These are phyloP conservation scores for Morbakka virulenta DNA, from an alignment of 30 jellyfish, hydroid and myxozoan species.

Conservation along the genomic window DNA sequence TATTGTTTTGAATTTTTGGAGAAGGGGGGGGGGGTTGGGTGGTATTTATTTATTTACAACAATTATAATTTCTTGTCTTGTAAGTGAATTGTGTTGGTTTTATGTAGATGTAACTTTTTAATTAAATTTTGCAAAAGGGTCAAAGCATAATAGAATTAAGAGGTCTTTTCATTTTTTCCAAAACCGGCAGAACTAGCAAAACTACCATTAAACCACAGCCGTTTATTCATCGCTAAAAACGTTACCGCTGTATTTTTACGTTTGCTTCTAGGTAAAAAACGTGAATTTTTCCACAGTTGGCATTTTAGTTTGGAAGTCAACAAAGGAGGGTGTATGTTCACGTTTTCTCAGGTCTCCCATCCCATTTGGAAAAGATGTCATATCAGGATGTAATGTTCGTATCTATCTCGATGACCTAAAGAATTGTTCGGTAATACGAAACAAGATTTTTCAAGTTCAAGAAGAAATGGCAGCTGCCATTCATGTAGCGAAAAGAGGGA, in stretches of 20 bases:
- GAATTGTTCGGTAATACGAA: conserved; percentile 34
- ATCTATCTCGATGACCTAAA: conserved; percentile 32
- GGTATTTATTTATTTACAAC: too few species aligned
- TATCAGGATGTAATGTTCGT: conserved; percentile 40
- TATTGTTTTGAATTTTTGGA: too few species aligned
- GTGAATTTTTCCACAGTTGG: conserved; percentile 32
- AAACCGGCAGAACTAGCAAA: too few species aligned
- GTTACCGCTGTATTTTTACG: background rate
- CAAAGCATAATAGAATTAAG: too few species aligned
- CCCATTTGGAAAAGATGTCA: conserved; percentile 31
- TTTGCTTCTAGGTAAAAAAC: background rate
- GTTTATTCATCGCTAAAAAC: too few species aligned
- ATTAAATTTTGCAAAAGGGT: too few species aligned
- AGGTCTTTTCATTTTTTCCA: too few species aligned
- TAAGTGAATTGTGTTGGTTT: too few species aligned
- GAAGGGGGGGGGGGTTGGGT: too few species aligned
- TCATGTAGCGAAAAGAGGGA: conserved; percentile 46
- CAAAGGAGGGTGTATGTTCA: conserved; percentile 23
- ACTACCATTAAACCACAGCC: too few species aligned
- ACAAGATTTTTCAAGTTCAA: conserved; percentile 5
- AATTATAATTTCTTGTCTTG: too few species aligned
- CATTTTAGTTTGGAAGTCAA: conserved; percentile 34
- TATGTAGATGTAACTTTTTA: too few species aligned
- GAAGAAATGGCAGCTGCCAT: conserved; percentile 12
- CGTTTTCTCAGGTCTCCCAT: conserved; percentile 17